phyloP scores from a whole-genome alignment of 2,113 vertebrate genomes.

The Spea bombifrons region DNA sequence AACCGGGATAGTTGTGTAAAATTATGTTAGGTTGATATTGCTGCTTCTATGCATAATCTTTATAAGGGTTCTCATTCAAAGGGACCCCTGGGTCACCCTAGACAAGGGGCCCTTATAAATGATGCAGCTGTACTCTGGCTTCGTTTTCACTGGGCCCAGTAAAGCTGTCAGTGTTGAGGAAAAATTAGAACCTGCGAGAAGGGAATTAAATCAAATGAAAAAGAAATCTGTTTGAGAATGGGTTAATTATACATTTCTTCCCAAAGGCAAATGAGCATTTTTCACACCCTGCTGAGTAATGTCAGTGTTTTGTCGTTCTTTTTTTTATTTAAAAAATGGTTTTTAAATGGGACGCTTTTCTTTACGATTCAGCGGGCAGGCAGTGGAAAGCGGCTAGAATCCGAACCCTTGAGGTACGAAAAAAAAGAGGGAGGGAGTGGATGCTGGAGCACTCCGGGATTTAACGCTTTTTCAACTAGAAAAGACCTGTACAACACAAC shows the following conservation, averaged over 20 bases:
- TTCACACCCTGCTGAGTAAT: conserved; percentile 37
- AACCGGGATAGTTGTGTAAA: no score
- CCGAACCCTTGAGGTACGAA: conserved; percentile 12
- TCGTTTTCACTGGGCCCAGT: no score
- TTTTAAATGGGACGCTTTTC: conserved; percentile 43
- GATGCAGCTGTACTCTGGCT: no score
- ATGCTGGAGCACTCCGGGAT: not conserved
- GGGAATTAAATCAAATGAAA: no score
- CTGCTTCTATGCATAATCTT: no score
- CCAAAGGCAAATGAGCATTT: conserved; percentile 38
- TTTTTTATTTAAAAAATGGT: conserved; percentile 14
- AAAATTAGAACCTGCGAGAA: not conserved
- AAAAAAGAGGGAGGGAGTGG: not conserved
- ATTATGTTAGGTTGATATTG: no score
- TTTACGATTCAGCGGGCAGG: conserved; percentile 33
- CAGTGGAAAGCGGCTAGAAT: conserved; percentile 8
- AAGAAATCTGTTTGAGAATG: not conserved
- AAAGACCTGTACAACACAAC: not conserved
- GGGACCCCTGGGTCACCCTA: no score
- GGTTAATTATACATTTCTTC: conserved; percentile 22
- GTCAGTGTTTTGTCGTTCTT: conserved; percentile 8
- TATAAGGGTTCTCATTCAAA: no score
- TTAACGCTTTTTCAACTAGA: not conserved
- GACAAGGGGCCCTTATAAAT: no score
- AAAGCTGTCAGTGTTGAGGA: not conserved